A percentile compares a stretch with the other conserved stretches of the same genome.
phyloP scores from a whole-genome alignment of 1,140 invertebrate species.

The Microplitis mediator region DNA sequence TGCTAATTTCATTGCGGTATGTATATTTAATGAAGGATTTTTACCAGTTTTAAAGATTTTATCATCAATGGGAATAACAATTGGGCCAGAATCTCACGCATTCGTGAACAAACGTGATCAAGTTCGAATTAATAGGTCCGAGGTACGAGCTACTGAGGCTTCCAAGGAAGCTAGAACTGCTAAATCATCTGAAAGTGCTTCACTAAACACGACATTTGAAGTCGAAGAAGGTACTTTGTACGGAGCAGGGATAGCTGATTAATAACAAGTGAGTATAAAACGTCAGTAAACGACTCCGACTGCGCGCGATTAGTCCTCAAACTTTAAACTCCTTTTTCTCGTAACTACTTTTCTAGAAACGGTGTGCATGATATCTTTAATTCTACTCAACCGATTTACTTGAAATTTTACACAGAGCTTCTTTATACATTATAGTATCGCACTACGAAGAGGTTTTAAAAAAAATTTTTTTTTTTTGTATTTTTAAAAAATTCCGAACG shows the following conservation, averaged over 20 bases:
- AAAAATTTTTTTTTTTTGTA: too few species aligned
- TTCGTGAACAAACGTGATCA: not conserved
- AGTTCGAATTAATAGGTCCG: not conserved
- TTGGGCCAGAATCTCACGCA: conserved; percentile 10
- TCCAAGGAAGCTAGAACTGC: conserved; percentile 21
- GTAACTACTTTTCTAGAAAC: too few species aligned
- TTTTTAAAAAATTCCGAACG: too few species aligned
- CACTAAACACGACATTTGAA: not conserved
- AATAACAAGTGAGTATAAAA: not conserved
- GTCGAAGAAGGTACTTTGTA: conserved; percentile 8
- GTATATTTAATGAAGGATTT: conserved; percentile 31
- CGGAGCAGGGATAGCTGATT: conserved; percentile 2
- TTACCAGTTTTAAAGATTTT: conserved; percentile 28
- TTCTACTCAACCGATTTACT: too few species aligned
- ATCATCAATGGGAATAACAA: conserved; percentile 10
- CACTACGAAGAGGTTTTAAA: too few species aligned
- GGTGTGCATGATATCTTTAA: too few species aligned
- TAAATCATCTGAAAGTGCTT: not conserved
- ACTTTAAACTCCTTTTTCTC: too few species aligned
- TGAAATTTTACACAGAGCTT: too few species aligned
- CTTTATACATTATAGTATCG: too few species aligned
- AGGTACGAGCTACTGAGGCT: not conserved
- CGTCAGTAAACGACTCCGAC: too few species aligned
- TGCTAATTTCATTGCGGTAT: conserved; percentile 18
- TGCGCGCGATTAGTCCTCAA: too few species aligned